Evolutionary conservation across 2,888 invertebrate species (phyloP), one percentile per base, ranked within the genome.

Genomic region (Liodrosophila aerea): DNA sequence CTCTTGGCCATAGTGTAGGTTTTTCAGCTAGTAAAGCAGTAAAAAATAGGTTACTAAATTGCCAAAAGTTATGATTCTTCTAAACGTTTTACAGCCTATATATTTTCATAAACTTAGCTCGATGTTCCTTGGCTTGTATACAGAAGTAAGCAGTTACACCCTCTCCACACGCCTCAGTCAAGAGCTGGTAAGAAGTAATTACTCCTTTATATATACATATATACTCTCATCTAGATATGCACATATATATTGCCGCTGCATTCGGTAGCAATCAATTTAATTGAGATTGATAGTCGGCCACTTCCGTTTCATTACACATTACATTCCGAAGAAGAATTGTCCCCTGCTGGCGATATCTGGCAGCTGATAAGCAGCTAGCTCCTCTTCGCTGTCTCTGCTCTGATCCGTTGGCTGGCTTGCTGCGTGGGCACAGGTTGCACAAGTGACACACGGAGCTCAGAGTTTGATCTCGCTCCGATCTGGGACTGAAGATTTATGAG

Each of bases 271-370:
- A 81, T 84, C 85, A 81, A 66, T 81, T 81, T 81, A 81, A 81
- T 81, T 81, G 85, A 81, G 81, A 81, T 81, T 81, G 81, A 81
- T 81, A 72, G 82, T 65, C 59, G 58, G 50, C 65, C 54, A 81
- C 85, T 82, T 84, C 81, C 81, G 85, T 82, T 81, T 63, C 77
- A 76, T 57, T 75, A 69, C 66, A 63, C 58, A 72, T 69, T 73
- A 56, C 76, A 74, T 80, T 80, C 76, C 74, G 63, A 64, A 74
- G 76, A 83, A 74, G 76, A 69, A 65, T 72, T 57, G 74, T 57
- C 58, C 5, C 18, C 5, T 15, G 11, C 18, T 39, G 39, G 39
- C 39, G 39, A 39, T 39, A 39, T 16, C 39, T 39, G 39, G 7
- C 39, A 18, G n/a, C 18, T 16, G 39, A 39, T 39, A 39, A 39